Conservation (phyloP, 2,888 invertebrate species). For the Rhorus exstirpatorius region DNA sequence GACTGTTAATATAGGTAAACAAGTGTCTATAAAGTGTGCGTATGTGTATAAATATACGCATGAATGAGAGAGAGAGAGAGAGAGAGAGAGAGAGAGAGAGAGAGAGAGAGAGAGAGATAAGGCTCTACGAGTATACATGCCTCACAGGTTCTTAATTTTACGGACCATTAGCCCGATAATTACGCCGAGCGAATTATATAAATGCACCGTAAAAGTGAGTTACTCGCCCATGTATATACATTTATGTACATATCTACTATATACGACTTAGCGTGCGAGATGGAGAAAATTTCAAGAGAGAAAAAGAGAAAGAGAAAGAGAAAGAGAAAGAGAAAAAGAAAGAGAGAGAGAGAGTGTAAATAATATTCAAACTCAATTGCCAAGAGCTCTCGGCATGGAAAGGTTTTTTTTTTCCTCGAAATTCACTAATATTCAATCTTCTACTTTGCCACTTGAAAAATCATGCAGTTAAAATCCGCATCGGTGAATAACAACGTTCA, state of each 20-base stretch:
- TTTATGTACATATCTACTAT: background rate
- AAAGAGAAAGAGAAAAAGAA: conserved; percentile 50
- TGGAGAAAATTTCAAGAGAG: conserved; percentile 22
- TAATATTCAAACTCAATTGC: conserved; percentile 50
- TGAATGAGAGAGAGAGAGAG: conserved; percentile 27
- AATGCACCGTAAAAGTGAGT: conserved; percentile 82
- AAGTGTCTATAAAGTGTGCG: background rate
- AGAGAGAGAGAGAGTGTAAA: conserved; percentile 54
- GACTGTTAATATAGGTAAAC: too few species aligned
- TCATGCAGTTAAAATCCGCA: background rate
- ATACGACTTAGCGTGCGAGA: conserved; percentile 11
- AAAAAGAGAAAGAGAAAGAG: conserved; percentile 36
- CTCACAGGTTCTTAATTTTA: conserved; percentile 82
- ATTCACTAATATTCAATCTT: conserved; percentile 31
- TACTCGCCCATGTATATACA: conserved; percentile 71
- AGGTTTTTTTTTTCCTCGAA: background rate
- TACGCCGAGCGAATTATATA: conserved; percentile 81
- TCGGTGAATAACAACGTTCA: background rate
- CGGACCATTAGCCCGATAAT: conserved; percentile 82
- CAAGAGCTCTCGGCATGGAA: background rate
- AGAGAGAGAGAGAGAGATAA: background rate
- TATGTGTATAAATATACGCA: background rate
- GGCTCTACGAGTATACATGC: conserved; percentile 60
- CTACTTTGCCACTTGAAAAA: background rate
- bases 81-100: conserved; percentile 26